Base-by-base conservation (phyloP, 2,888 invertebrate species). In the Athalia circularis region DNA sequence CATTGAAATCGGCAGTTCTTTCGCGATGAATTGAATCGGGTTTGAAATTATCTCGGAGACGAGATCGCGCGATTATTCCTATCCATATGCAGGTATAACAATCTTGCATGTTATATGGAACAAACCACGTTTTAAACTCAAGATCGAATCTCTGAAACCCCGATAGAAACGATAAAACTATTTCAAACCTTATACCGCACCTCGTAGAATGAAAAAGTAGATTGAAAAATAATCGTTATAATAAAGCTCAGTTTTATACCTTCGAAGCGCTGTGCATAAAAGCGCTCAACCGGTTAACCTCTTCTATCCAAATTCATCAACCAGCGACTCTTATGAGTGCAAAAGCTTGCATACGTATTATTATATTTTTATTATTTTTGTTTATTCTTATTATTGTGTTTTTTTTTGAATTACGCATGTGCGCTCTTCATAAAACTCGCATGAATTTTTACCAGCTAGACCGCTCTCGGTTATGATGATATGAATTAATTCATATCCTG, bases 271-370 rank as follows among this genome's bases (percentile, higher is more conserved):
- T 29, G 29, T 29, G 29, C 29, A 29, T 79, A 82, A 84, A 85
- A 84, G 83, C 82, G 83, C 83, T 86, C 85, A 83, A 81, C 83
- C 86, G 82, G 85, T 85, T 87, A 87, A 87, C 87, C 86, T 86
- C 85, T 83, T 87, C 86, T 87, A 87, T 87, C 86, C 86, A 86
- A 85, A 86, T 84, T 86, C 85, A 82, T 86, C 86, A 85, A 81
- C 77, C 86, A 85, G 85, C 47, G 85, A 82, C 81, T 85, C 86
- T 87, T 86, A 84, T 8, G 47, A 6, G 8, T 72, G 62, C 62
- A 29, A 50, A 15, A 48, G 52, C 29, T 48, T 61, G 1, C 50
- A 50, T 50, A 3, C 62, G 5, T 29, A 5, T 50, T n/a, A 50
- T 75, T 64, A 0, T 9, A 50, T 50, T 13, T 50, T 62, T 59